Evolutionary conservation across 2,888 invertebrate species (phyloP).

Genomic region (Sesia bembeciformis): DNA sequence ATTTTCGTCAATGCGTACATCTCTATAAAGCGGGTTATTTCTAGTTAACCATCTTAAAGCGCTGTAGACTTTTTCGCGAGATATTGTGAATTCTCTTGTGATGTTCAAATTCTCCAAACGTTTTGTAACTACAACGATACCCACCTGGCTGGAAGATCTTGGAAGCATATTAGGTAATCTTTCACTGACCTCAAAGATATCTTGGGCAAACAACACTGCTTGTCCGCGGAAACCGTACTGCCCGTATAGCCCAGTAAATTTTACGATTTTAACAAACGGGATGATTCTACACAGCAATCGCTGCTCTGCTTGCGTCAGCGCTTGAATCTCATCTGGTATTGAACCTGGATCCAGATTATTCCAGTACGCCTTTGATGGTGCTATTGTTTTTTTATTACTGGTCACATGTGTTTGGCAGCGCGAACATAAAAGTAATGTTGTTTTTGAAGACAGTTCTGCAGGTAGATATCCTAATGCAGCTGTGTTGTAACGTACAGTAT

Average conservation of each 20-base stretch:
- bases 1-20: no score
- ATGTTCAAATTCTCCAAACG: no score
- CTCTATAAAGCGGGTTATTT: no score
- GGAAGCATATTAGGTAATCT: no score
- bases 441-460: conserved; percentile 10
- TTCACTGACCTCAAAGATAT: no score
- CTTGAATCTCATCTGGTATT: conserved; percentile 12
- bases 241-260: conserved; percentile 12
- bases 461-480: no score
- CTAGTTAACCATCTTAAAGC: no score
- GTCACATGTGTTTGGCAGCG: conserved; percentile 11
- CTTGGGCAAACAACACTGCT: conserved; percentile 12
- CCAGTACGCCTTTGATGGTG: conserved; percentile 16
- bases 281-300: conserved; percentile 13
- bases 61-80: no score
- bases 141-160: no score
- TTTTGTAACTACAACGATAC: no score
- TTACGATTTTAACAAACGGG: conserved; percentile 13
- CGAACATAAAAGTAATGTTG: conserved; percentile 8
- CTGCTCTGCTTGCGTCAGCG: conserved; percentile 12
- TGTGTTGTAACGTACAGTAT: no score
- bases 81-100: no score
- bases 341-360: conserved; percentile 16
- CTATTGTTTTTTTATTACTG: conserved; percentile 12
- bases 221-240: conserved; percentile 15